These are phyloP conservation scores for Rhinatrema bivittatum DNA, from an alignment of 2,797 vertebrate species.

Conservation along the genomic window DNA sequence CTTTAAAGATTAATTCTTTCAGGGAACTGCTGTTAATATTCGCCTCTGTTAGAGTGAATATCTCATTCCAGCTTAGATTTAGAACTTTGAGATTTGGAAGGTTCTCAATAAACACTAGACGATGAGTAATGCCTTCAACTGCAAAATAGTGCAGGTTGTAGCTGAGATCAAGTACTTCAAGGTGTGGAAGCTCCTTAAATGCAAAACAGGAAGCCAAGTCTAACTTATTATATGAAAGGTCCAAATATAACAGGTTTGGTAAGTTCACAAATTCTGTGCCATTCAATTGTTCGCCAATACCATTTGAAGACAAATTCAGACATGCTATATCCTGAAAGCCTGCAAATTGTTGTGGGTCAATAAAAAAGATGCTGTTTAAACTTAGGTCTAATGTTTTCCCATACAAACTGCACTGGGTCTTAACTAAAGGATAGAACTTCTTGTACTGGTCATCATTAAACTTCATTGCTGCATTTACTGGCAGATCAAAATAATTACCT, in stretches of 20 bases:
- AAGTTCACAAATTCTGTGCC: conserved; percentile 59
- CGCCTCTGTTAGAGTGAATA: conserved; percentile 60
- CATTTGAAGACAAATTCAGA: conserved; percentile 73
- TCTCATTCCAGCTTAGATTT: conserved; percentile 63
- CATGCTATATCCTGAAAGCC: conserved; percentile 58
- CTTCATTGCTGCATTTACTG: conserved; percentile 13
- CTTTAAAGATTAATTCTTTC: conserved; percentile 53
- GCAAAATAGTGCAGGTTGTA: conserved; percentile 67
- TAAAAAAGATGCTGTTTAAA: conserved; percentile 70
- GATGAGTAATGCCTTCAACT: conserved; percentile 53
- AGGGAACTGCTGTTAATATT: conserved; percentile 53
- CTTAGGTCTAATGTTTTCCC: conserved; percentile 67
- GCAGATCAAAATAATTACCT: not conserved
- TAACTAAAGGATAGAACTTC: conserved; percentile 33
- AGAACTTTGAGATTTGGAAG: conserved; percentile 59
- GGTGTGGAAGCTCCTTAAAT: conserved; percentile 52
- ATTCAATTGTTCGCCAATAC: conserved; percentile 58
- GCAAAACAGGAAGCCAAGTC: conserved; percentile 60
- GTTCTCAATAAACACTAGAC: conserved; percentile 59
- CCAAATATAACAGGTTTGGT: conserved; percentile 62
- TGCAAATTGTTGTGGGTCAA: conserved; percentile 53
- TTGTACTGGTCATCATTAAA: conserved; percentile 14
- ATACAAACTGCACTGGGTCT: conserved; percentile 49
- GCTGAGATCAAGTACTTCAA: conserved; percentile 64
- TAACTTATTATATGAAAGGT: conserved; percentile 64